phyloP scores from a whole-genome alignment of 2,888 invertebrate species.

The Archips crataeganus region DNA sequence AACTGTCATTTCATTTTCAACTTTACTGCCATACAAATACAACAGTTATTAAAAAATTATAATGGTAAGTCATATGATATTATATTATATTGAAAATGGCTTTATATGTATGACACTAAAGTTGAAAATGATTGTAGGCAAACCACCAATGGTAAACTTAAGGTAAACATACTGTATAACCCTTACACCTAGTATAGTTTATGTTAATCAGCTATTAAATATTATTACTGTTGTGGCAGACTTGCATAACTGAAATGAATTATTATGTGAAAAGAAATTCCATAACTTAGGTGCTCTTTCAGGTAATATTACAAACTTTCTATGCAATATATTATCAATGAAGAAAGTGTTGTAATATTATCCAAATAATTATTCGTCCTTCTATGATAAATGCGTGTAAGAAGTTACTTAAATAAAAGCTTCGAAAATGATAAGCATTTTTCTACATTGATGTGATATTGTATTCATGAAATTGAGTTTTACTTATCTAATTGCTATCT shows the following conservation, averaged over 20 bases:
- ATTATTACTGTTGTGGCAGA: neutral
- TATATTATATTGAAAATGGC: no score
- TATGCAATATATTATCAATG: neutral
- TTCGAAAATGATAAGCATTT: conserved; percentile 32
- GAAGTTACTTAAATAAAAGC: conserved; percentile 42
- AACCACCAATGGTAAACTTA: no score
- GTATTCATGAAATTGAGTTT: conserved; percentile 16
- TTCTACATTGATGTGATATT: neutral
- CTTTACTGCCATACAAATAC: no score
- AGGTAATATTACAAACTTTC: neutral
- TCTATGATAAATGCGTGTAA: conserved; percentile 26
- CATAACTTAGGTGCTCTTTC: conserved; percentile 1
- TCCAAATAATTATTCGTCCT: conserved; percentile 11
- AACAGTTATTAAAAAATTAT: no score
- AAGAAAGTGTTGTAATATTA: neutral
- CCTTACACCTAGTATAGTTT: no score
- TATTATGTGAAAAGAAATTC: neutral
- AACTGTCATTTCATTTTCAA: no score
- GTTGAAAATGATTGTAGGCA: no score
- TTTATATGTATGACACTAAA: no score
- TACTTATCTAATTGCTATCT: conserved; percentile 55
- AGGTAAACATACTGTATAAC: no score
- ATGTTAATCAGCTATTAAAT: neutral
- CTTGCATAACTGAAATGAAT: neutral
- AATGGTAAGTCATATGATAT: no score